phyloP scores from a whole-genome alignment of 2,888 invertebrate species.

The Perithous albicinctus region DNA sequence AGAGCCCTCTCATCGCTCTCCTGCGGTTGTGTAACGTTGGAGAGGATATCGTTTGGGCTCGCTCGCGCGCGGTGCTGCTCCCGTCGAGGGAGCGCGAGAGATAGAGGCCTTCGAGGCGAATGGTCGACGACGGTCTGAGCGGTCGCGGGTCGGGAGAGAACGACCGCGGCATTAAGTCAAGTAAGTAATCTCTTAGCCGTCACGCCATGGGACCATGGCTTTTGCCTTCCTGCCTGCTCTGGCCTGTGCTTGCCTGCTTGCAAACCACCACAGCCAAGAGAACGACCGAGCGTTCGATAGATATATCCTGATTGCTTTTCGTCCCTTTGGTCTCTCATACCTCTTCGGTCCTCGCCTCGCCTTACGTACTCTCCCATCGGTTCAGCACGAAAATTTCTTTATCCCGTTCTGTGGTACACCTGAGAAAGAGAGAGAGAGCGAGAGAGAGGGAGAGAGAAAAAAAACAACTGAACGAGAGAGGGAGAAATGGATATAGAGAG shows the following conservation, averaged over 20 bases:
- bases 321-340: constrained; percentile 71
- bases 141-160: constrained; percentile 51
- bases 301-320: constrained; percentile 81
- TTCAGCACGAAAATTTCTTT: constrained; percentile 61
- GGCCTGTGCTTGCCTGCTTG: constrained; percentile 31
- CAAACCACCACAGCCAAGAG: constrained; percentile 14
- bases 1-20: constrained; percentile 50
- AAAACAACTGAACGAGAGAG: constrained; percentile 13
- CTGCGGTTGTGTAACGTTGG: constrained; percentile 63
- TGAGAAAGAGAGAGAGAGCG: constrained; percentile 13
- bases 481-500: constrained; percentile 7
- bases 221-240: constrained; percentile 20
- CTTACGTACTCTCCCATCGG: constrained; percentile 33
- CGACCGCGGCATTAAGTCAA: constrained; percentile 78
- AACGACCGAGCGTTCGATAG: constrained; percentile 67
- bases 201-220: constrained; percentile 78
- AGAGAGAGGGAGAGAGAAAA: not conserved
- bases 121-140: constrained; percentile 39
- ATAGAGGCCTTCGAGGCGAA: constrained; percentile 42
- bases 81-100: constrained; percentile 20
- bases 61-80: constrained; percentile 29
- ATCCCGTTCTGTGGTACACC: constrained; percentile 49
- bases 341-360: constrained; percentile 49
- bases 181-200: constrained; percentile 83
- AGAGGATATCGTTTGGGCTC: constrained; percentile 33